phyloP scores from a whole-genome alignment of 2,797 vertebrate species.

The Schizopygopsis malacanthus region DNA sequence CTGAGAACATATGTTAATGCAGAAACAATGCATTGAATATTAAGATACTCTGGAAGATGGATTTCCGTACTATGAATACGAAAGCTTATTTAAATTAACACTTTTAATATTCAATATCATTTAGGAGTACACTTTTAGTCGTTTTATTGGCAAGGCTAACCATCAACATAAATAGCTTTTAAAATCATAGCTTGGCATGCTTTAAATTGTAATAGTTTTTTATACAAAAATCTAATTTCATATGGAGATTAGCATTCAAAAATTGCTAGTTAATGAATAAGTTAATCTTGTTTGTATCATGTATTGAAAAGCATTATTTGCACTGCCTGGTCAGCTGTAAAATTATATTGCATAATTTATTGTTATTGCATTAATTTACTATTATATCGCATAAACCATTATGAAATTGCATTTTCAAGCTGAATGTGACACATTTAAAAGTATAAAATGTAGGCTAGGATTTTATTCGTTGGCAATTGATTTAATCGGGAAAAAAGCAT shows the following conservation, averaged over 20 bases:
- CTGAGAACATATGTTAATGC: background rate
- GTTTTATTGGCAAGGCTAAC: slow-evolving; percentile 53
- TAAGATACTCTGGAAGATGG: background rate
- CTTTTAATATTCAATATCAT: background rate
- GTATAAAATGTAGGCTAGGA: background rate
- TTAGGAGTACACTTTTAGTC: background rate
- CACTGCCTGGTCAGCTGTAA: background rate
- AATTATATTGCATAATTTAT: slow-evolving; percentile 45
- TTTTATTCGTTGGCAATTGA: background rate
- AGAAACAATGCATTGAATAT: slow-evolving; percentile 3
- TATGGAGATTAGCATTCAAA: slow-evolving; percentile 11
- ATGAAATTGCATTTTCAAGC: background rate
- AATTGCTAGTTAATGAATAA: background rate
- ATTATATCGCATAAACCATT: background rate
- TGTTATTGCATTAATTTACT: background rate
- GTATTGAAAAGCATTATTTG: slow-evolving; percentile 32
- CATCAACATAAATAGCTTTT: slow-evolving; percentile 23
- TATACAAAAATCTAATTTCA: slow-evolving; percentile 23
- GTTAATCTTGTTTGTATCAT: slow-evolving; percentile 44
- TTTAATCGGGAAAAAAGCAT: slow-evolving; percentile 3
- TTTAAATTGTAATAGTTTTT: slow-evolving; percentile 60
- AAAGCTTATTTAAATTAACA: background rate
- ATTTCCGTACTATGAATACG: background rate
- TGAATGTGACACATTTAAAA: background rate
- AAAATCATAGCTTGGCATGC: slow-evolving; percentile 57